These are phyloP conservation scores for Anodontia alba DNA, from an alignment of 2,888 invertebrate genomes.

Conservation along the genomic window DNA sequence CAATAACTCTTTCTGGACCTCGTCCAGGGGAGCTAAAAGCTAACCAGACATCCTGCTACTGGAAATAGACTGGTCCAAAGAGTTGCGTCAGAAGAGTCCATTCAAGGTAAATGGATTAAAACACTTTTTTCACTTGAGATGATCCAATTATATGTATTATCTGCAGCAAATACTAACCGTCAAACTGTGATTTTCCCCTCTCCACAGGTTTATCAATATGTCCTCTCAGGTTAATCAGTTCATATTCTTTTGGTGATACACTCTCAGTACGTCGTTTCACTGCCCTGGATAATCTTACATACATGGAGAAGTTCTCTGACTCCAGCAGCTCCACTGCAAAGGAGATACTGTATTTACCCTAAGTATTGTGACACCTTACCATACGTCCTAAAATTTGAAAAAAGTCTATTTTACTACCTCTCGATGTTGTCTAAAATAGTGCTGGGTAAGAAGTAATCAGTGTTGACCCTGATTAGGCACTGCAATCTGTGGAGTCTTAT, in stretches of 20 bases:
- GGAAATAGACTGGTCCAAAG: too few relatives aligned
- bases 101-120: too few relatives aligned
- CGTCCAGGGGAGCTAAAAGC: too few relatives aligned
- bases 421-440: too few relatives aligned
- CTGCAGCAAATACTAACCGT: background rate
- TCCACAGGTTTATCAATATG: background rate
- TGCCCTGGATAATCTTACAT: slow-evolving; percentile 34
- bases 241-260: slow-evolving; percentile 26
- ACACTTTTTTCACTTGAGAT: too few relatives aligned
- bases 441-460: background rate
- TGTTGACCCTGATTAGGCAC: background rate
- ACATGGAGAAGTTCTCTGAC: slow-evolving; percentile 32
- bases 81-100: too few relatives aligned
- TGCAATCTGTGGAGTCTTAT: background rate
- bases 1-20: too few relatives aligned
- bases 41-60: too few relatives aligned
- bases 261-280: slow-evolving; percentile 18
- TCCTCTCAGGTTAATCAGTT: background rate
- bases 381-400: too few relatives aligned
- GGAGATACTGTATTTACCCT: background rate
- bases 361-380: too few relatives aligned
- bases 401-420: too few relatives aligned
- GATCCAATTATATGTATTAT: too few relatives aligned
- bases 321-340: slow-evolving; percentile 33
- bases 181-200: background rate